Conservation (phyloP, 2,797 vertebrate genomes). For the Mus minutoides region DNA sequence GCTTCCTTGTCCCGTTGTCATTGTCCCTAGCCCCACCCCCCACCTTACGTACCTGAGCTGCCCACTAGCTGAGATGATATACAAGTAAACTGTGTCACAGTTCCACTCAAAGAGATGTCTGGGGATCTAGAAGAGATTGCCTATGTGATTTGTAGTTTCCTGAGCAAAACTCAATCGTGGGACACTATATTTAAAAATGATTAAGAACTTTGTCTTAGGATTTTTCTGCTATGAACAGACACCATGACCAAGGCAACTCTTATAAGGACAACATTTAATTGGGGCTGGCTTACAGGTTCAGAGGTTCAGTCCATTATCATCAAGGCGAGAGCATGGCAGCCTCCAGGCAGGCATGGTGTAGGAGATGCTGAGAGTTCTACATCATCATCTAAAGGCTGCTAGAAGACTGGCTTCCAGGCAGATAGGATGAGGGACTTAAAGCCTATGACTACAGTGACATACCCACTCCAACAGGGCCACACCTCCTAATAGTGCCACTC, state of each 20-base stretch:
- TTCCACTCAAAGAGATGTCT: not conserved
- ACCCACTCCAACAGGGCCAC: too few relatives aligned
- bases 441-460: not conserved
- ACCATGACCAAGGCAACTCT: not conserved
- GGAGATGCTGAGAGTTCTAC: not conserved
- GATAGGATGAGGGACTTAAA: not conserved
- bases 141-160: not conserved
- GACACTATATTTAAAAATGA: not conserved
- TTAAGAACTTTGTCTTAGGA: not conserved
- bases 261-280: not conserved
- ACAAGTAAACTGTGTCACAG: too few relatives aligned
- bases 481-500: not conserved
- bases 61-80: too few relatives aligned
- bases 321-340: not conserved
- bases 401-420: not conserved
- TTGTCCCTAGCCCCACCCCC: not conserved
- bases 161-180: not conserved
- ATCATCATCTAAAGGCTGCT: not conserved
- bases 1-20: not conserved
- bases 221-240: not conserved
- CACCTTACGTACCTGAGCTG: not conserved
- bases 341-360: not conserved
- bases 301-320: not conserved
- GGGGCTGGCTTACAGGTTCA: not conserved
- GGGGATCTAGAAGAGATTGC: not conserved